These are phyloP conservation scores for Hoplodrina ambigua DNA, from an alignment of 2,888 invertebrate genomes.

Conservation along the genomic window DNA sequence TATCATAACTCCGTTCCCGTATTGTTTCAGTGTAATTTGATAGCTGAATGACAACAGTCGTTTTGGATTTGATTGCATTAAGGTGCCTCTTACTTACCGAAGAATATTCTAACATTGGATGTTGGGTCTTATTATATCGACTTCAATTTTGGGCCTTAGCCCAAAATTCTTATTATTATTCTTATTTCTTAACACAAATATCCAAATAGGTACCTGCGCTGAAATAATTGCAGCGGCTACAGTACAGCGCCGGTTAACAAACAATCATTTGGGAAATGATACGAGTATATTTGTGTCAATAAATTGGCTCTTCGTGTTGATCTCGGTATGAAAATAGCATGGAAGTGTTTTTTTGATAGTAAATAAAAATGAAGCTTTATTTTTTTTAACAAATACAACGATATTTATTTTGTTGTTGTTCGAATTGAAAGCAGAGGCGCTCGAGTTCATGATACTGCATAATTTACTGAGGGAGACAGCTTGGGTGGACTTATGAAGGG, in stretches of 20 bases:
- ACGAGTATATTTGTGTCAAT: constrained; percentile 12
- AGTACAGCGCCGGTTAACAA: not conserved
- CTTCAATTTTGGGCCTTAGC: too few relatives aligned
- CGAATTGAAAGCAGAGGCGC: constrained; percentile 2
- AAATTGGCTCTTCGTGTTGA: constrained; percentile 27
- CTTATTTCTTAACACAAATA: too few relatives aligned
- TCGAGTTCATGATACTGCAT: constrained; percentile 24
- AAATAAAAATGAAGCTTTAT: constrained; percentile 26
- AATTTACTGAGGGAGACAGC: not conserved
- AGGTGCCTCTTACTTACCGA: too few relatives aligned
- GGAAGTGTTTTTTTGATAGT: constrained; percentile 10
- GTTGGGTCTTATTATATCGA: too few relatives aligned
- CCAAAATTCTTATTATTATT: too few relatives aligned
- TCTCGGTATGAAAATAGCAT: constrained; percentile 26
- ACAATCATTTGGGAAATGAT: constrained; percentile 25
- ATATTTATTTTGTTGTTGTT: constrained; percentile 13
- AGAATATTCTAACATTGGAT: too few relatives aligned
- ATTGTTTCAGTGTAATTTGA: constrained; percentile 5
- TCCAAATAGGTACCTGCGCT: constrained; percentile 11
- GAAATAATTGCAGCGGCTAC: constrained; percentile 8
- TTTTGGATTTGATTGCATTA: too few relatives aligned
- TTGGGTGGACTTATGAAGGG: not conserved
- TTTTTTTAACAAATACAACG: constrained; percentile 4
- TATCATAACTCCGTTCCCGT: not conserved
- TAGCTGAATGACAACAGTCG: not conserved